These are phyloP conservation scores for Clunio marinus DNA, from an alignment of 2,888 invertebrate species.

Conservation along the genomic window DNA sequence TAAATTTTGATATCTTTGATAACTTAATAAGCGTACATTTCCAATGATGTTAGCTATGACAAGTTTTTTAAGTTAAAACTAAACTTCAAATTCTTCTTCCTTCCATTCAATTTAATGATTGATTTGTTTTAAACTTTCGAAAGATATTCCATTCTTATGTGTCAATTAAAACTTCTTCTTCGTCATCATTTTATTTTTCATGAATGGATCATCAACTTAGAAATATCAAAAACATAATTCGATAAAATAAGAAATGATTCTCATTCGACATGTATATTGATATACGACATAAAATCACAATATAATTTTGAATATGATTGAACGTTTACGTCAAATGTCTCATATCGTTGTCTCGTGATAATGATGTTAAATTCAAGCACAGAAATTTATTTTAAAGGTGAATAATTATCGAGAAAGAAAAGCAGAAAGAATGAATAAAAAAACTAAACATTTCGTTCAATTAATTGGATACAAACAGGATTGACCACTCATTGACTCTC, in stretches of 20 bases:
- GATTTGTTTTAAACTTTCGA: slow-evolving; percentile 6
- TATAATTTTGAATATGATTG: slow-evolving; percentile 27
- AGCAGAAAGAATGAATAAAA: slow-evolving; percentile 5
- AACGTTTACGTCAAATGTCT: slow-evolving; percentile 1
- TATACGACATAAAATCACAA: slow-evolving; percentile 2
- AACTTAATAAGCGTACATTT: too few relatives aligned
- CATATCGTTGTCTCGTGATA: neutral
- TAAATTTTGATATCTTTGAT: too few relatives aligned
- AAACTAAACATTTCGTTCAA: slow-evolving; percentile 23
- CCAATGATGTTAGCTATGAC: too few relatives aligned
- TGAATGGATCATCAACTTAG: neutral
- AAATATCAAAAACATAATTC: neutral
- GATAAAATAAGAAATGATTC: too few relatives aligned
- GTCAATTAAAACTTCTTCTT: slow-evolving; percentile 15
- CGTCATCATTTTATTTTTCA: neutral
- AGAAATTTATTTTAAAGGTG: slow-evolving; percentile 15
- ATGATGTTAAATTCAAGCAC: neutral
- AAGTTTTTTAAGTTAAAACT: too few relatives aligned
- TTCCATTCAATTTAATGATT: too few relatives aligned
- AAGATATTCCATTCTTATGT: slow-evolving; percentile 2
- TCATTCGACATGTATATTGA: slow-evolving; percentile 1
- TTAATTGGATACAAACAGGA: slow-evolving; percentile 34
- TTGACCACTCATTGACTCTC: slow-evolving; percentile 18
- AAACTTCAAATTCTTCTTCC: too few relatives aligned
- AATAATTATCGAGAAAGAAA: neutral